phyloP scores from a whole-genome alignment of 2,797 vertebrate genomes.

The Danio tinwini region DNA sequence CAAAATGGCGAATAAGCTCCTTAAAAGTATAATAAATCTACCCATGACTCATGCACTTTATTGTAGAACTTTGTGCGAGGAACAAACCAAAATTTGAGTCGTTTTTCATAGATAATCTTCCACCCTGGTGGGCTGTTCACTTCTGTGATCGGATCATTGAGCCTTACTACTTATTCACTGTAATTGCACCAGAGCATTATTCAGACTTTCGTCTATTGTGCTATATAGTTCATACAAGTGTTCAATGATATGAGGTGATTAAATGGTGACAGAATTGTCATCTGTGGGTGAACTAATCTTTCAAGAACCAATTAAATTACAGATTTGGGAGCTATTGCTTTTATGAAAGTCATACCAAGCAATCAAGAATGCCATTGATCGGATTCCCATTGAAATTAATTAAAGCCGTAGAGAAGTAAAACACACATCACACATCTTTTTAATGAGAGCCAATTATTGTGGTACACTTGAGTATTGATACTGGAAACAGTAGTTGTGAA shows the following conservation, averaged over 20 bases:
- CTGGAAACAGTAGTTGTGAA: slow-evolving; percentile 38
- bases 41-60: neutral
- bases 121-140: neutral
- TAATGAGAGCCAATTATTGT: neutral
- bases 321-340: neutral
- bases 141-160: slow-evolving; percentile 3
- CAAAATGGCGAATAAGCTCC: neutral
- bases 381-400: neutral
- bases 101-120: neutral
- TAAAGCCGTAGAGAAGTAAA: neutral
- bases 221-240: neutral
- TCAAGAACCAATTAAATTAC: slow-evolving; percentile 1
- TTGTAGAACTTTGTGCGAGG: neutral
- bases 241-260: neutral
- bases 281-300: slow-evolving; percentile 2
- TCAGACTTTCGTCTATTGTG: slow-evolving; percentile 3
- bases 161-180: neutral
- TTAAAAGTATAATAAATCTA: neutral
- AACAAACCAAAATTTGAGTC: neutral
- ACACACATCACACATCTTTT: neutral
- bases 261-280: slow-evolving; percentile 11
- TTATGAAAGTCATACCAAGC: neutral
- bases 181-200: slow-evolving; percentile 15
- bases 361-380: slow-evolving; percentile 4
- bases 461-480: neutral